These are phyloP conservation scores for Stegana nigrithorax DNA, from an alignment of 2,888 invertebrate genomes.

Conservation along the genomic window DNA sequence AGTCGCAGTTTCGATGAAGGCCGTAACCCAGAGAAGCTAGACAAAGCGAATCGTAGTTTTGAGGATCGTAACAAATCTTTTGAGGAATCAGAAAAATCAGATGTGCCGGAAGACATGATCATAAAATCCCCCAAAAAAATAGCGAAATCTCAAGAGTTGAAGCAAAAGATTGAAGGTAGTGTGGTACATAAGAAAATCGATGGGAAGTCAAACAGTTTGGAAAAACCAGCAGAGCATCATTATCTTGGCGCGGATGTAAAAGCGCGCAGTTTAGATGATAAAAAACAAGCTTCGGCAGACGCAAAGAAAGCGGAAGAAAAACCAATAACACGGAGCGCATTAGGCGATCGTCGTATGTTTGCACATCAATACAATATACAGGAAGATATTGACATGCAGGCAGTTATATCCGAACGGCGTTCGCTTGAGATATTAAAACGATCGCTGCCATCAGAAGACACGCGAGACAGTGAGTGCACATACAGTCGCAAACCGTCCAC, in stretches of 20 bases:
- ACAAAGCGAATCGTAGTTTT: conserved; percentile 74
- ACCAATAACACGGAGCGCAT: conserved; percentile 53
- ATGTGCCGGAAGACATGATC: conserved; percentile 68
- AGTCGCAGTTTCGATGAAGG: conserved; percentile 76
- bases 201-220: conserved; percentile 76
- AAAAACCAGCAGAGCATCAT: conserved; percentile 74
- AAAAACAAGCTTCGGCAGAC: conserved; percentile 58
- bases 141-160: conserved; percentile 73
- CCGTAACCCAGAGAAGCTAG: conserved; percentile 71
- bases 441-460: conserved; percentile 70
- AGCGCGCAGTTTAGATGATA: conserved; percentile 77
- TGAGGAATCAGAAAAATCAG: conserved; percentile 74
- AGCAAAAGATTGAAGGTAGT: conserved; percentile 75
- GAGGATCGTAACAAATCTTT: conserved; percentile 75
- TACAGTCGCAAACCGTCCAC: conserved; percentile 69
- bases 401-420: conserved; percentile 73
- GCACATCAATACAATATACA: conserved; percentile 65
- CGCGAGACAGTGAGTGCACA: conserved; percentile 62
- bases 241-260: conserved; percentile 74
- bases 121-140: conserved; percentile 74
- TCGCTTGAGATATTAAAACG: conserved; percentile 75
- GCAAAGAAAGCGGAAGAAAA: conserved; percentile 69
- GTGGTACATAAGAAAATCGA: conserved; percentile 75
- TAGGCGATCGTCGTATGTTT: conserved; percentile 64
- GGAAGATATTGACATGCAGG: conserved; percentile 72